phyloP scores from a whole-genome alignment of 1,140 invertebrate species.

The Chrysomallon squamiferum region DNA sequence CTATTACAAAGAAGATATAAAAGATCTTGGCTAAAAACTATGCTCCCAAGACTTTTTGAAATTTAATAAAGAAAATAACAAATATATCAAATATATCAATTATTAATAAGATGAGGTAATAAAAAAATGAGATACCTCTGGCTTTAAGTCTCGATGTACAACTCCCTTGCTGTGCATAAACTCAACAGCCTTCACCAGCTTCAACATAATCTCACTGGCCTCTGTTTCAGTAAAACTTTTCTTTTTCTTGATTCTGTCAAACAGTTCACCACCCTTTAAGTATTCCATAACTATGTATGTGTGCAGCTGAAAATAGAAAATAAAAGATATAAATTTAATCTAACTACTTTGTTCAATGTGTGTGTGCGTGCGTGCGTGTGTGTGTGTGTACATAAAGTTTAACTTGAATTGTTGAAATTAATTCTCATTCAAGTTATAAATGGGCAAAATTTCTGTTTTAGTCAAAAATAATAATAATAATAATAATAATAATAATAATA shows the following conservation, averaged over 20 bases:
- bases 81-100: conserved; percentile 67
- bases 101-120: conserved; percentile 67
- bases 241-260: conserved; percentile 72
- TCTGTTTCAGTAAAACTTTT: conserved; percentile 75
- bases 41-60: too few species aligned
- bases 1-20: too few species aligned
- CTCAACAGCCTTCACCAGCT: conserved; percentile 80
- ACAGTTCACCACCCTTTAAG: conserved; percentile 86
- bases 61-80: conserved; percentile 67
- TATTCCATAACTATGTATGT: conserved; percentile 86
- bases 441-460: too few species aligned
- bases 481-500: too few species aligned
- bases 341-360: too few species aligned
- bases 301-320: conserved; percentile 43
- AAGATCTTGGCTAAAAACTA: too few species aligned
- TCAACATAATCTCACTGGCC: conserved; percentile 74
- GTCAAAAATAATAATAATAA: too few species aligned
- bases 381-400: too few species aligned
- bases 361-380: too few species aligned
- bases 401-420: too few species aligned
- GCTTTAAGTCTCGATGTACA: conserved; percentile 90
- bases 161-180: conserved; percentile 83
- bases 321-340: too few species aligned
- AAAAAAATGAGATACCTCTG: conserved; percentile 70
- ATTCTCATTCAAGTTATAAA: not conserved